Percentiles rank a stretch among this genome's conserved stretches.
Evolutionary conservation across 1,140 invertebrate species (phyloP).

Genomic region (Euwallacea similis): DNA sequence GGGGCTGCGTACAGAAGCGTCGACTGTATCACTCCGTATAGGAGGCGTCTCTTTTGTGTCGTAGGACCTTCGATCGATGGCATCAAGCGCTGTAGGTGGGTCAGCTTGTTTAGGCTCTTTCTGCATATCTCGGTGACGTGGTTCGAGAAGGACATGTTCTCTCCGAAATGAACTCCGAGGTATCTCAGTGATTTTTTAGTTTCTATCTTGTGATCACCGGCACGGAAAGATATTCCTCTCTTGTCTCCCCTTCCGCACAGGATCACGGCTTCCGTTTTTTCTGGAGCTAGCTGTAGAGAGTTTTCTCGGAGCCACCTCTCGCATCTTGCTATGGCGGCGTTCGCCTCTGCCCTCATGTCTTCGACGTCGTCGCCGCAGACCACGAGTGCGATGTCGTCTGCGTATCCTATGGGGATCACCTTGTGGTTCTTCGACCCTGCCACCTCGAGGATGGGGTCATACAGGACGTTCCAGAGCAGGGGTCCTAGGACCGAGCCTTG

Average conservation of each 20-base stretch:
- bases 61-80: background rate
- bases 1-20: background rate
- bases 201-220: background rate
- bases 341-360: too few relatives aligned
- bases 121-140: background rate
- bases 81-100: background rate
- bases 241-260: background rate
- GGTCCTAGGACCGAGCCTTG: too few relatives aligned
- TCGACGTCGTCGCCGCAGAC: too few relatives aligned
- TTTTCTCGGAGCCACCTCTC: background rate
- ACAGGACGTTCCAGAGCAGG: too few relatives aligned
- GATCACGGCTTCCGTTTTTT: background rate
- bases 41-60: background rate
- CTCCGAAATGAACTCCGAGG: background rate
- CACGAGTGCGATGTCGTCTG: too few relatives aligned
- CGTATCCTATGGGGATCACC: too few relatives aligned
- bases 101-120: background rate
- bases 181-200: background rate
- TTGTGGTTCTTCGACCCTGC: too few relatives aligned
- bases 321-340: too few relatives aligned
- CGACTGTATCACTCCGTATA: background rate
- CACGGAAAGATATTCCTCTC: background rate
- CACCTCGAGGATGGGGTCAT: too few relatives aligned
- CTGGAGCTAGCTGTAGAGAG: background rate
- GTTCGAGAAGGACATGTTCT: background rate